Evolutionary conservation across 2,888 invertebrate species (phyloP).

Genomic region (Escarpia spicata): DNA sequence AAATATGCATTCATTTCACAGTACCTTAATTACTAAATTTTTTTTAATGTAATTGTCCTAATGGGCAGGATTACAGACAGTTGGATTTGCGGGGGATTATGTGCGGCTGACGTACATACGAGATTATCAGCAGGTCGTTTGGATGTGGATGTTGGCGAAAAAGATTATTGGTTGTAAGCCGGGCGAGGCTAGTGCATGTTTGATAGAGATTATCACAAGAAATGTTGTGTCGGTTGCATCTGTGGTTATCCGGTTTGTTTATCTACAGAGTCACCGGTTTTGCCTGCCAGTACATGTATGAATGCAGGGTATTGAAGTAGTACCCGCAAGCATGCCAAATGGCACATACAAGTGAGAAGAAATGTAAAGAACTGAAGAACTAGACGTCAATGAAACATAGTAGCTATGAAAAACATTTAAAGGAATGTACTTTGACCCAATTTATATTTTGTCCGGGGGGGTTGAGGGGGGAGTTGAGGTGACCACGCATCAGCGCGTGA

Average conservation of each 20-base stretch:
- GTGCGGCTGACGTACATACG: background rate
- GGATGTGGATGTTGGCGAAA: background rate
- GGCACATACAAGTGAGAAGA: background rate
- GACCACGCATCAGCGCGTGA: too few relatives aligned
- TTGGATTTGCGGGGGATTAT: background rate
- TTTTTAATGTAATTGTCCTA: background rate
- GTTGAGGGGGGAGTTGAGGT: too few relatives aligned
- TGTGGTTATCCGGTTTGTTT: background rate
- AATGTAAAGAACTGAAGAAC: background rate
- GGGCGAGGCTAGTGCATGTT: background rate
- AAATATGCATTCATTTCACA: background rate
- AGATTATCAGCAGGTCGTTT: background rate
- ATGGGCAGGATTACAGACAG: background rate
- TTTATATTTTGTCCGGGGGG: background rate
- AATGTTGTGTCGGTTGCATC: background rate
- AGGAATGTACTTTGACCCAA: background rate
- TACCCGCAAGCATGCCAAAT: background rate
- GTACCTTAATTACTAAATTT: background rate
- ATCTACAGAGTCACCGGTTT: background rate
- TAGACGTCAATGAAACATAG: too few relatives aligned
- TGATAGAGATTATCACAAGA: background rate
- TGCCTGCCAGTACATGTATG: background rate
- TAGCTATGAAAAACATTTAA: background rate
- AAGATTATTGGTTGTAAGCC: background rate
- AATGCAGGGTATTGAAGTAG: background rate